These are phyloP conservation scores for Regulus satrapa DNA, from an alignment of 2,113 vertebrate species.

Conservation along the genomic window DNA sequence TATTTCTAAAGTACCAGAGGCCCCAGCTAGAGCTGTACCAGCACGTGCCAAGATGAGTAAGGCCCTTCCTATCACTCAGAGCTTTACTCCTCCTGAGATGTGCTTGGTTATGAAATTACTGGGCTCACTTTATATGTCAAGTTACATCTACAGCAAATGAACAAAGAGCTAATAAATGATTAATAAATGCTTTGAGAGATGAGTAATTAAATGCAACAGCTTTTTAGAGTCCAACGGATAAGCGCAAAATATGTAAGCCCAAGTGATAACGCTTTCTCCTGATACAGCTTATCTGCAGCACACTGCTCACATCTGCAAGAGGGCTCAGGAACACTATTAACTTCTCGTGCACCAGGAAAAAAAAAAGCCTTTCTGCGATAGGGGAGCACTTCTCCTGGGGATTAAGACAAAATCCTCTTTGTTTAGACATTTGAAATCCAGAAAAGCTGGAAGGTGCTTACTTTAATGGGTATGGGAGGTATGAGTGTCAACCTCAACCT, in stretches of 20 bases:
- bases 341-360: neutral
- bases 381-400: neutral
- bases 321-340: slow-evolving; percentile 2
- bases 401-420: neutral
- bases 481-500: neutral
- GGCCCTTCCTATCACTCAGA: neutral
- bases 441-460: neutral
- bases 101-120: neutral
- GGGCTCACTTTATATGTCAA: neutral
- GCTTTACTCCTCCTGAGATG: neutral
- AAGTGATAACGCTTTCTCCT: neutral
- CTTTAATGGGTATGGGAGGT: neutral
- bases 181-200: slow-evolving; percentile 35
- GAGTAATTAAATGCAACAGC: slow-evolving; percentile 31
- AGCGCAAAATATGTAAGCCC: slow-evolving; percentile 35
- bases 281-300: slow-evolving; percentile 29
- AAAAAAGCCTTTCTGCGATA: neutral
- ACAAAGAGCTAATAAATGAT: slow-evolving; percentile 32
- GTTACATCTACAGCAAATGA: neutral
- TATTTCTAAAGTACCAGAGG: neutral
- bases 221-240: neutral
- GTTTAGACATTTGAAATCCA: neutral
- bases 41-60: neutral
- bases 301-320: neutral
- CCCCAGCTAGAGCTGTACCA: neutral